Conservation (phyloP, 2,113 vertebrate genomes). For the Spermophilus dauricus region DNA sequence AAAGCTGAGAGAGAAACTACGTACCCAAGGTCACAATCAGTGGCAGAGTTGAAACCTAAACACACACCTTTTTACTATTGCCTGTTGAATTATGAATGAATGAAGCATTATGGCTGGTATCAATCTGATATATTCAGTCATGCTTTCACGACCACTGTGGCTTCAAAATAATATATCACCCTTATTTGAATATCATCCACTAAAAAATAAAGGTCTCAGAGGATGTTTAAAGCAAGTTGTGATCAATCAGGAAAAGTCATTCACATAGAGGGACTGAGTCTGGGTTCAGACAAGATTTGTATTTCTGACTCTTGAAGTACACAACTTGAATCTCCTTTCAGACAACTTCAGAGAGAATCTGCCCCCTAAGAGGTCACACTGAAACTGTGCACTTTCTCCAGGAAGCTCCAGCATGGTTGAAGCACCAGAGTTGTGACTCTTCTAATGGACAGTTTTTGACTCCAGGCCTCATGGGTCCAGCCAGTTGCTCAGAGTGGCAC, state of each 20-base stretch:
- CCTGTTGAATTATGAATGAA: neutral
- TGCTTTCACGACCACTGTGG: neutral
- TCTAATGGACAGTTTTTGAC: too few species aligned
- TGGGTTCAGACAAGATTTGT: neutral
- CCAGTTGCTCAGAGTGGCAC: neutral
- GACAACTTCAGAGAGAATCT: neutral
- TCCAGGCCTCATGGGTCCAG: neutral
- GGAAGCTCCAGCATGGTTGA: neutral
- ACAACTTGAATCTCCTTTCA: neutral
- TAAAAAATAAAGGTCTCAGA: conserved; percentile 6
- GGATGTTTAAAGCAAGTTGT: neutral
- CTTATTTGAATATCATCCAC: neutral
- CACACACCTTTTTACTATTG: neutral
- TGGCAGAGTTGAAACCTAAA: neutral
- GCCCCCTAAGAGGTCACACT: accelerated
- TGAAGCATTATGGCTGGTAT: neutral
- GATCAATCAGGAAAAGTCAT: conserved; percentile 16
- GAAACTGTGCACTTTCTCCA: neutral
- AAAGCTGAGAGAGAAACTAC: neutral
- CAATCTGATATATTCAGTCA: neutral
- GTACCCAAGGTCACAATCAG: conserved; percentile 4
- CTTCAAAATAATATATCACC: neutral
- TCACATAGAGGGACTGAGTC: neutral
- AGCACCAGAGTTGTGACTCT: neutral
- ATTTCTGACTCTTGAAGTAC: neutral